Percentiles rank a stretch among this genome's conserved stretches.
Conservation (phyloP, 2,888 invertebrate genomes). For the Dorcus parallelipipedus region DNA sequence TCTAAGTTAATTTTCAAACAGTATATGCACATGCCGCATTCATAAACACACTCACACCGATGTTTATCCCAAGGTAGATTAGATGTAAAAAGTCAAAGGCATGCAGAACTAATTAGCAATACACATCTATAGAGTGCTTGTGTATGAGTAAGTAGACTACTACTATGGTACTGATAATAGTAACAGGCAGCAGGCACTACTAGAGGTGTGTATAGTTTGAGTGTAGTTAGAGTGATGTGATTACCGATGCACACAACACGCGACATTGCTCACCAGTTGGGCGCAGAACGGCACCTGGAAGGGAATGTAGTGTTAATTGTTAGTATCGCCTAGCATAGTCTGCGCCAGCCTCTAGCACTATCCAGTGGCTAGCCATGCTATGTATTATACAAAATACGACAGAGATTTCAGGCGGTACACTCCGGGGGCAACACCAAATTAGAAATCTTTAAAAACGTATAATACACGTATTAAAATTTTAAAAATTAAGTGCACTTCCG, state of each 20-base stretch:
- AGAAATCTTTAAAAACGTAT: too few species aligned
- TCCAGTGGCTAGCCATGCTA: constrained; percentile 45
- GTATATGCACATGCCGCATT: constrained; percentile 26
- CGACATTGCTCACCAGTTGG: constrained; percentile 92
- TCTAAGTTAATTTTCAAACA: neutral
- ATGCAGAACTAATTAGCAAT: constrained; percentile 18
- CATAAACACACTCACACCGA: constrained; percentile 15
- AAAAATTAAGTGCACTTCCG: too few species aligned
- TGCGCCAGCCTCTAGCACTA: constrained; percentile 41
- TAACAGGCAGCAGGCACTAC: constrained; percentile 45
- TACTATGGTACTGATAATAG: neutral
- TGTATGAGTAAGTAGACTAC: constrained; percentile 8
- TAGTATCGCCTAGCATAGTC: constrained; percentile 50
- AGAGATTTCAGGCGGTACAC: neutral
- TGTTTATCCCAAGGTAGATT: neutral
- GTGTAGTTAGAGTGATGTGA: constrained; percentile 69
- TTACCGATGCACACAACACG: constrained; percentile 94
- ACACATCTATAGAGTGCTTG: constrained; percentile 49
- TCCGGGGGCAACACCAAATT: too few species aligned
- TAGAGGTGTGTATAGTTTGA: constrained; percentile 47
- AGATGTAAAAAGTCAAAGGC: neutral
- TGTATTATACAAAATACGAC: constrained; percentile 7
- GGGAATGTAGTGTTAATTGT: constrained; percentile 55
- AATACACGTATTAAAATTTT: too few species aligned
- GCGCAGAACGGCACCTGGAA: constrained; percentile 89